Conservation (phyloP, 2,113 vertebrate species). For the Brachirus orientalis region DNA sequence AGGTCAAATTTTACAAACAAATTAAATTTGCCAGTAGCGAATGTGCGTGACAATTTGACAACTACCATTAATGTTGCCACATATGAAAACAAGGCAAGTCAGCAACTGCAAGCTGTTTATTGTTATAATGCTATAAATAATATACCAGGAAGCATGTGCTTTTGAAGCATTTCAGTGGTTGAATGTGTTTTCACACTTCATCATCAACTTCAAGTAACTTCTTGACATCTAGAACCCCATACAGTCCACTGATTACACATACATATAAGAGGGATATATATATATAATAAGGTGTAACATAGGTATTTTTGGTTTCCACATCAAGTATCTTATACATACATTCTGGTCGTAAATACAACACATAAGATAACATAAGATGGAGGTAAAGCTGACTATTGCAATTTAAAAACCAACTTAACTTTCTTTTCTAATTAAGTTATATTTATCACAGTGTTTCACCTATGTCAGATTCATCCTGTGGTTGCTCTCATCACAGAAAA, state of each 20-base stretch:
- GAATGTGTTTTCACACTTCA: neutral
- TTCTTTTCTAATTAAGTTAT: neutral
- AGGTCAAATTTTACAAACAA: constrained; percentile 56
- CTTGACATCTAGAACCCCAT: neutral
- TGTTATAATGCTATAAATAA: neutral
- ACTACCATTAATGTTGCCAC: constrained; percentile 16
- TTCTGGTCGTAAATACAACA: no score
- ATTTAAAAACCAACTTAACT: no score
- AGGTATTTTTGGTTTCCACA: no score
- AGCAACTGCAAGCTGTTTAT: constrained; percentile 4
- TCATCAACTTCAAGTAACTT: neutral
- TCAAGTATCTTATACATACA: no score
- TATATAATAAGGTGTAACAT: neutral
- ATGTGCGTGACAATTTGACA: constrained; percentile 32
- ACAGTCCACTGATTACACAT: no score
- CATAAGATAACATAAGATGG: no score
- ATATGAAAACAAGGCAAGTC: neutral
- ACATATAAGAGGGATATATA: no score
- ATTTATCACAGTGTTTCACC: neutral
- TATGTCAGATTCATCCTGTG: neutral
- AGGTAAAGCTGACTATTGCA: no score
- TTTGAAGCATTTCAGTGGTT: neutral
- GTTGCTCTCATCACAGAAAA: neutral
- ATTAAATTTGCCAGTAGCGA: constrained; percentile 50
- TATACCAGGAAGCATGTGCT: neutral